Evolutionary conservation across 2,113 vertebrate species (phyloP), one percentile per base, ranked within the genome.

Genomic region (Pimephales promelas): DNA sequence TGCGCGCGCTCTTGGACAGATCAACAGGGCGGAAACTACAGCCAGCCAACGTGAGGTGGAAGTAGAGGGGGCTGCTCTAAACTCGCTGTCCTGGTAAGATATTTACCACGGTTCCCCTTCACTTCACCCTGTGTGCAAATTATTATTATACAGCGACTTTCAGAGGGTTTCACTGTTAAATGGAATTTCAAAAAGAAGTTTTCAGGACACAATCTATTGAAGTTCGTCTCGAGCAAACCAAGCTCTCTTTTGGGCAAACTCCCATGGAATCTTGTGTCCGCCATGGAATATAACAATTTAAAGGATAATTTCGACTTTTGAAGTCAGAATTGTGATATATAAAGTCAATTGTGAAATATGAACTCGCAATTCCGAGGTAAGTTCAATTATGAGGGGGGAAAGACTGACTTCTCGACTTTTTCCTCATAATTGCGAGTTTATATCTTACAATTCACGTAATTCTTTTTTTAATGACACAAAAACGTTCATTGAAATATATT

Each of bases 11-110:
- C 40, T 40, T 40, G 28, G 43, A 81, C 62, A 49, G 26, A n/a
- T 3, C 45, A 80, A 10, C 43, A 34, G 28, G 26, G 62, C 79
- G 62, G 79, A 70, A 70, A 70, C 56, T 62, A 28, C 79, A 54
- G 24, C 20, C n/a, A 62, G 10, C 26, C 43, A 34, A 34, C 40
- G 59, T 34, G 52, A 20, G 6, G 40, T 68, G 64, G 31, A 40
- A 68, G 64, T 68, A 36, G 31, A 68, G 40, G 36, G 40, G 36
- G 22, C 70, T 14, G 11, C 36, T 16, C n/a, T 16, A 34, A 40
- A 77, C 31, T n/a, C 24, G 14, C 43, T 40, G 28, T 57, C 52
- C 11, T 18, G 36, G 36, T 43, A 36, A 5, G 47, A 36, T 68
- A 11, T 49, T 54, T 68, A 26, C 61, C 59, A 52, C 52, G 79